Percentiles rank a stretch among this genome's conserved stretches.
Evolutionary conservation across 2,113 vertebrate genomes (phyloP).

Genomic region (Xyrauchen texanus): DNA sequence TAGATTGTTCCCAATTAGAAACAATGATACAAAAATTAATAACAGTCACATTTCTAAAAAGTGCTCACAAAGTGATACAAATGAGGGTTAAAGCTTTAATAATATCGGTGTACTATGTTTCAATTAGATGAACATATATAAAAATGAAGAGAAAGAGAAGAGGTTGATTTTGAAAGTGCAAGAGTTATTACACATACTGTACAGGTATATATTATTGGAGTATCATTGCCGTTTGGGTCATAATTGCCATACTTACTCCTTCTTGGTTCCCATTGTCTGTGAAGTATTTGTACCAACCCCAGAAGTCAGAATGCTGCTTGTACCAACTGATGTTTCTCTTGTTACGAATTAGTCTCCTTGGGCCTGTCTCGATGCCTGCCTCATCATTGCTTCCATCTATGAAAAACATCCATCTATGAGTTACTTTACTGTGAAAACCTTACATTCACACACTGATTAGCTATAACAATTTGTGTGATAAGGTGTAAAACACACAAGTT

Average conservation of each 20-base stretch:
- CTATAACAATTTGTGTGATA: background rate
- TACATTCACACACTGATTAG: background rate
- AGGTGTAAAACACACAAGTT: background rate
- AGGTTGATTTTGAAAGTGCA: too few species aligned
- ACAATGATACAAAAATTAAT: too few species aligned
- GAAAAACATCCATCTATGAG: background rate
- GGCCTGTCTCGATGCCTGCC: constrained; percentile 5
- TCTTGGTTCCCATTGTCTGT: constrained; percentile 75
- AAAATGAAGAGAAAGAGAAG: too few species aligned
- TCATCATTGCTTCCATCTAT: constrained; percentile 54
- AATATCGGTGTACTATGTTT: too few species aligned
- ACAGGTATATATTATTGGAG: too few species aligned
- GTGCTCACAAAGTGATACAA: too few species aligned
- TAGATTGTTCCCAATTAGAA: too few species aligned
- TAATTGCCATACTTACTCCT: constrained; percentile 69
- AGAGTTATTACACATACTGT: too few species aligned
- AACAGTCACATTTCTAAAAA: too few species aligned
- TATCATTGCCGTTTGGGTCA: too few species aligned
- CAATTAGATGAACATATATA: too few species aligned
- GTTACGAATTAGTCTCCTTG: constrained; percentile 69
- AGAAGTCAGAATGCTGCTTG: constrained; percentile 80
- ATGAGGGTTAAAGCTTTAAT: too few species aligned
- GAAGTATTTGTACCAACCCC: constrained; percentile 81
- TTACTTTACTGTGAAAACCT: background rate
- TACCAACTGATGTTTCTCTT: constrained; percentile 81